These are phyloP conservation scores for Nesoenas mayeri DNA, from an alignment of 2,113 vertebrate species.

Conservation along the genomic window DNA sequence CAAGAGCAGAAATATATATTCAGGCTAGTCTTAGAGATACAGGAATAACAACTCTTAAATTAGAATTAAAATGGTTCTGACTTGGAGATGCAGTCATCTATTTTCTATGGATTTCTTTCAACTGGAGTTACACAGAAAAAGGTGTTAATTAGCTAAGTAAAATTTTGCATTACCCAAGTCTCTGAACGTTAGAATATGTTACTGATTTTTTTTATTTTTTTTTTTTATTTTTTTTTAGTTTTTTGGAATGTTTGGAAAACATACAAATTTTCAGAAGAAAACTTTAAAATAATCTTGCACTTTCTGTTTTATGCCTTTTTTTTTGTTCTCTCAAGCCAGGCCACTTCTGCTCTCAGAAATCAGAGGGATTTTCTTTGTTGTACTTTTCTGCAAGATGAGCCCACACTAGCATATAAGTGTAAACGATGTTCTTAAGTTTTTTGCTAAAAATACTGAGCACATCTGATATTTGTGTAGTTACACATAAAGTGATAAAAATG, in stretches of 20 bases:
- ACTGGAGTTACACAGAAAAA: background rate
- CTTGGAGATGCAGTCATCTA: background rate
- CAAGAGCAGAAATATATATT: background rate
- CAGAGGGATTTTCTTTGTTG: background rate
- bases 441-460: background rate
- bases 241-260: background rate
- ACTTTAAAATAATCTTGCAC: background rate
- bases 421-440: background rate
- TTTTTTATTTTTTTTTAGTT: background rate
- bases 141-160: background rate
- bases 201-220: background rate
- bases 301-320: background rate
- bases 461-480: background rate
- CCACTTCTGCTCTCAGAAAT: background rate
- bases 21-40: background rate
- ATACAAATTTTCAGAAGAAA: background rate
- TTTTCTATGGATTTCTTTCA: background rate
- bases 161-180: background rate
- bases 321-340: background rate
- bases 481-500: background rate
- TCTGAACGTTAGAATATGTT: background rate
- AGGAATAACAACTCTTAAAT: background rate
- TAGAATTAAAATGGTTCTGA: background rate
- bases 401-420: background rate
- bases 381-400: background rate